Evolutionary conservation across 1,140 invertebrate genomes (phyloP).

Genomic region (Heliconius nattereri): DNA sequence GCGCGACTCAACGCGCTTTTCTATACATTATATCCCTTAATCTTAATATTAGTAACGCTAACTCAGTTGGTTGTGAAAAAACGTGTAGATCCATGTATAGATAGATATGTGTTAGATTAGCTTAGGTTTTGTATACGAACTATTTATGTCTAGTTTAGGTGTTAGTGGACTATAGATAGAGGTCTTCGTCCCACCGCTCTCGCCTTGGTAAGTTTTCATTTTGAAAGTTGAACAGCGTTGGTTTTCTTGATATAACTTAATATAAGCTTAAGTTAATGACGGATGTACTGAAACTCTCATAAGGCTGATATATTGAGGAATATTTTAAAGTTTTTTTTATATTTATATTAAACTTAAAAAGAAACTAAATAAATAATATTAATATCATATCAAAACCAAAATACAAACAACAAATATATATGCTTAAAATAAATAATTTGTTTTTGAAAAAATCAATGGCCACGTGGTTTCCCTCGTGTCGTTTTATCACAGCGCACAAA

Average conservation of each 20-base stretch:
- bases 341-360: too few relatives aligned
- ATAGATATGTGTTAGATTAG: conserved; percentile 42
- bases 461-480: neutral
- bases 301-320: neutral
- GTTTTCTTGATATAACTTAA: neutral
- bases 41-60: conserved; percentile 37
- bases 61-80: conserved; percentile 52
- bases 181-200: conserved; percentile 18
- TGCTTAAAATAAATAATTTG: neutral
- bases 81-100: conserved; percentile 45
- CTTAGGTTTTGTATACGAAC: conserved; percentile 42
- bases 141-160: conserved; percentile 41
- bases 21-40: conserved; percentile 12
- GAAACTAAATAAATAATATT: too few relatives aligned
- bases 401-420: neutral
- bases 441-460: neutral
- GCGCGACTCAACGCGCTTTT: neutral
- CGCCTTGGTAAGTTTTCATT: conserved; percentile 32
- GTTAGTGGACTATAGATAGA: conserved; percentile 28
- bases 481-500: neutral
- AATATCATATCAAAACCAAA: neutral
- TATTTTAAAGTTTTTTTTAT: neutral
- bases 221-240: neutral
- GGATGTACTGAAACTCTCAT: neutral
- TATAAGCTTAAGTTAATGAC: neutral